Conservation (phyloP, 1,140 invertebrate genomes). For the Melanaphis sacchari region DNA sequence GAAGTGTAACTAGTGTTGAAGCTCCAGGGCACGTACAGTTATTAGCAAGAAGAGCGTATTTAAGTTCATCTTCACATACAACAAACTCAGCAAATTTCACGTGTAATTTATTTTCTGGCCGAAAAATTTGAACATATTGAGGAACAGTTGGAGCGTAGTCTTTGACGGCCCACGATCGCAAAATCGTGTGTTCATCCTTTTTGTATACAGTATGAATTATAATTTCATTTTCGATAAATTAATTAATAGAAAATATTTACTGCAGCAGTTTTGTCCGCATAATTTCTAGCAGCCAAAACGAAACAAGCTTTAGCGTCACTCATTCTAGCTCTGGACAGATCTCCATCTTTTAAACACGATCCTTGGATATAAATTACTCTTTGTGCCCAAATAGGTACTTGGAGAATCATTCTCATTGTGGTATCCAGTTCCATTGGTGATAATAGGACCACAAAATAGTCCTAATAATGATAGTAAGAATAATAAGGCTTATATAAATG, state of each 20-base stretch:
- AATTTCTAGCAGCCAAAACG: conserved; percentile 91
- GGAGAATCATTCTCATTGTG: conserved; percentile 96
- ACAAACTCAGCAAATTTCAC: conserved; percentile 98
- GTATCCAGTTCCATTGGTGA: conserved; percentile 97
- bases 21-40: conserved; percentile 97
- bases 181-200: conserved; percentile 94
- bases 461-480: conserved; percentile 67
- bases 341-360: conserved; percentile 92
- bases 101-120: conserved; percentile 97
- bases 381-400: conserved; percentile 97
- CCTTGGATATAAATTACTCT: conserved; percentile 97
- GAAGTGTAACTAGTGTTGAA: conserved; percentile 92
- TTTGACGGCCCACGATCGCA: conserved; percentile 97
- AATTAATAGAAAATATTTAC: conserved; percentile 64
- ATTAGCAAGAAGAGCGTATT: conserved; percentile 95
- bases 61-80: conserved; percentile 97
- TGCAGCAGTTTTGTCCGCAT: conserved; percentile 95
- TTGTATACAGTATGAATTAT: not conserved
- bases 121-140: conserved; percentile 97
- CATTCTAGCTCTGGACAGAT: conserved; percentile 92
- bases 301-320: conserved; percentile 97
- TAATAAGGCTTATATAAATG: not conserved
- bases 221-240: not conserved
- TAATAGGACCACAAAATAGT: conserved; percentile 94
- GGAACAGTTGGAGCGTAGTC: conserved; percentile 95